A percentile compares a stretch with the other conserved stretches of the same genome.
Evolutionary conservation across 1,140 invertebrate genomes (phyloP).

Genomic region (Drosophila truncata): DNA sequence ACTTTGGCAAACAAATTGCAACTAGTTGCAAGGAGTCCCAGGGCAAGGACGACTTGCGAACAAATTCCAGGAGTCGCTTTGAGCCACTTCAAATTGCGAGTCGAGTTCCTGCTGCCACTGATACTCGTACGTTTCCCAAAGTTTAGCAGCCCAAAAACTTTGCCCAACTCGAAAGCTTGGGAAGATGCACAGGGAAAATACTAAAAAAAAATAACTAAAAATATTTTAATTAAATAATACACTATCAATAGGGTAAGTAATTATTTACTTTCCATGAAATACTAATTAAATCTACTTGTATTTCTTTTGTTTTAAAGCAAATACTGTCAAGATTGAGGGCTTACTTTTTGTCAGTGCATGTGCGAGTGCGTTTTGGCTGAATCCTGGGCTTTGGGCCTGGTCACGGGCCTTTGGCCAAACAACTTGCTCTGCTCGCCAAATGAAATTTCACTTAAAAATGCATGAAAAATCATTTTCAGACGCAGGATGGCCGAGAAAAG

Average conservation of each 20-base stretch:
- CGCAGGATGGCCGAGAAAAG: slow-evolving; percentile 38
- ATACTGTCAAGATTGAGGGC: accelerated
- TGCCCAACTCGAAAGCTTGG: slow-evolving; percentile 32
- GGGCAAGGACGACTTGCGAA: slow-evolving; percentile 66
- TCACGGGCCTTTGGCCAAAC: slow-evolving; percentile 35
- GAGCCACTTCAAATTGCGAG: slow-evolving; percentile 73
- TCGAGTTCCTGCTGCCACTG: slow-evolving; percentile 74
- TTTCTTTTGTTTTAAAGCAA: not conserved
- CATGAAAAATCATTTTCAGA: slow-evolving; percentile 70
- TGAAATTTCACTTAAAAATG: slow-evolving; percentile 75
- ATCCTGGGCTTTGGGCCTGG: slow-evolving; percentile 50
- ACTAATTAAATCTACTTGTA: too few relatives aligned
- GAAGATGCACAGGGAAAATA: not conserved
- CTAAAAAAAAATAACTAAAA: not conserved
- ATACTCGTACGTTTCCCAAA: slow-evolving; percentile 65
- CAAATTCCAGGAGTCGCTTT: slow-evolving; percentile 68
- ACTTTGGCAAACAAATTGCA: slow-evolving; percentile 82
- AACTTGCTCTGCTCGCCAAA: slow-evolving; percentile 54
- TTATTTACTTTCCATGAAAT: not conserved
- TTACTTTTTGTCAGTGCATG: not conserved
- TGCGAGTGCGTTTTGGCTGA: slow-evolving; percentile 42
- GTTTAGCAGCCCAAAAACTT: slow-evolving; percentile 67
- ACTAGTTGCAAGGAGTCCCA: slow-evolving; percentile 70
- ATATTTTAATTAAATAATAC: not conserved
- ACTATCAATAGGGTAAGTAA: not conserved